Evolutionary conservation across 2,888 invertebrate species (phyloP), one percentile per base, ranked within the genome.

Genomic region (Sinhomidia bicolor): DNA sequence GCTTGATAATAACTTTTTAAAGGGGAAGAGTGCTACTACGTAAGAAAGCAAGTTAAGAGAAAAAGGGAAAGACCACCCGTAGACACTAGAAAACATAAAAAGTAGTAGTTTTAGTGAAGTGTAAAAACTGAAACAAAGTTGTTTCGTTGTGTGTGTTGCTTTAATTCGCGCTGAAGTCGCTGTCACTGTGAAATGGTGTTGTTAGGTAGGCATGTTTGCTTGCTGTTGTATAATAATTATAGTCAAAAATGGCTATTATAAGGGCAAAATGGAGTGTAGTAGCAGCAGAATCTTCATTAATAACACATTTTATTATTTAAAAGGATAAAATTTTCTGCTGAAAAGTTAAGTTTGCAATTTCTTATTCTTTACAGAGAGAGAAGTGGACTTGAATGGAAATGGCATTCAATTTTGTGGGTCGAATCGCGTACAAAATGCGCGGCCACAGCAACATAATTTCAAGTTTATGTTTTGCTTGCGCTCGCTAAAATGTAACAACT

Each of bases 221-320:
- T n/a, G n/a, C n/a, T n/a, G n/a, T n/a, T n/a, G n/a, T n/a, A n/a
- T n/a, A n/a, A n/a, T n/a, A n/a, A n/a, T n/a, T n/a, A n/a, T n/a
- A n/a, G n/a, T n/a, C n/a, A n/a, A n/a, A n/a, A n/a, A n/a, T n/a
- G n/a, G n/a, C n/a, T n/a, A n/a, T n/a, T n/a, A n/a, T n/a, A n/a
- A n/a, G n/a, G 20, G 71, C 10, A 62, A 12, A 71, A 41, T 41
- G 41, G 10, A 17, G n/a, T n/a, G n/a, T 71, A 71, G 41, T 44
- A 74, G 26, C 23, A 74, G 26, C 9, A 26, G 51, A 10, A 76
- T 76, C 51, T 51, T 76, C 51, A 76, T 76, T 76, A 76, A 51
- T 76, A 76, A 29, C 76, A n/a, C 51, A 76, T 76, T 76, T 76
- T 51, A 51, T 76, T 47, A 76, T 51, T 47, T 51, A 76, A 76